Percentiles rank a stretch among this genome's conserved stretches.
Evolutionary conservation across 2,888 invertebrate genomes (phyloP).

Genomic region (Marronus borbonicus): DNA sequence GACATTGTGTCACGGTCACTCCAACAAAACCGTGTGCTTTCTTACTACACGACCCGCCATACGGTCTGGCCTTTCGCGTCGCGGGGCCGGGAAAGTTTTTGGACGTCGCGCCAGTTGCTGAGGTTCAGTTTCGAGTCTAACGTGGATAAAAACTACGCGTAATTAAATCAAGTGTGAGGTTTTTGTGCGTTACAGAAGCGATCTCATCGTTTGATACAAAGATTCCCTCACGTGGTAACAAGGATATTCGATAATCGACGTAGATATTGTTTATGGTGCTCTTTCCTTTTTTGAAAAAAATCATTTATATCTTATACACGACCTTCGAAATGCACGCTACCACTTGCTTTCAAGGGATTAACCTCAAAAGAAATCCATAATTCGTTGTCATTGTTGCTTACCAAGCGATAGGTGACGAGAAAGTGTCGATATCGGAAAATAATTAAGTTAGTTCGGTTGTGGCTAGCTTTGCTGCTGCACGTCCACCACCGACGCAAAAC

Average conservation of each 20-base stretch:
- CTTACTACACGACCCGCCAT: conserved; percentile 46
- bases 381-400: conserved; percentile 34
- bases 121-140: too few relatives aligned
- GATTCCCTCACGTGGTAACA: not conserved
- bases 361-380: conserved; percentile 23
- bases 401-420: not conserved
- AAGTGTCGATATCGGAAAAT: conserved; percentile 51
- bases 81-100: conserved; percentile 52
- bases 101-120: conserved; percentile 2
- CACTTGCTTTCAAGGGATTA: not conserved
- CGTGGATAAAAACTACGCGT: too few relatives aligned
- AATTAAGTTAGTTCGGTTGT: conserved; percentile 35
- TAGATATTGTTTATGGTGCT: not conserved
- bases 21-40: conserved; percentile 57
- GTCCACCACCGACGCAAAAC: not conserved
- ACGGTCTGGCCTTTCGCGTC: conserved; percentile 37
- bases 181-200: too few relatives aligned
- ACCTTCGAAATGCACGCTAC: not conserved
- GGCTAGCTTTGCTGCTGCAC: not conserved
- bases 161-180: too few relatives aligned
- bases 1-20: conserved; percentile 65
- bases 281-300: not conserved
- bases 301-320: too few relatives aligned
- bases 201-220: too few relatives aligned
- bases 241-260: not conserved